phyloP scores from a whole-genome alignment of 2,113 vertebrate genomes.

The Tauraco erythrolophus region DNA sequence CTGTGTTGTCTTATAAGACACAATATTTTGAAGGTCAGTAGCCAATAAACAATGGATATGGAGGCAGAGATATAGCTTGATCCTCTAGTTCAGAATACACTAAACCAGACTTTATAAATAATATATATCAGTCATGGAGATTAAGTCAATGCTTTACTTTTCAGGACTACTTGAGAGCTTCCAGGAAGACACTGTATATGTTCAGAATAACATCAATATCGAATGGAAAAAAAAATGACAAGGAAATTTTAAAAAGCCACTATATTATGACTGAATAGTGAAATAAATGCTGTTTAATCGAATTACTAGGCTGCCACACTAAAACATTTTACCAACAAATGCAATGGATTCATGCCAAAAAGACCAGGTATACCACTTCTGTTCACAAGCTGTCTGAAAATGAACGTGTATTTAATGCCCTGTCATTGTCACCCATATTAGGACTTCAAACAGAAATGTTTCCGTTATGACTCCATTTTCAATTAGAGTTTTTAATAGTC shows the following conservation, averaged over 20 bases:
- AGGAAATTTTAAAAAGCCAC: not conserved
- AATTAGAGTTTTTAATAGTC: not conserved
- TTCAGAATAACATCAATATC: not conserved
- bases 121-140: not conserved
- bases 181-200: not conserved
- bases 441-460: not conserved
- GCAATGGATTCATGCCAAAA: not conserved
- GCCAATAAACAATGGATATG: not conserved
- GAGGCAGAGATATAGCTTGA: not conserved
- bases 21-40: conserved; percentile 26
- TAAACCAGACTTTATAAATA: not conserved
- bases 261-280: not conserved
- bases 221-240: not conserved
- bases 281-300: not conserved
- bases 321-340: not conserved
- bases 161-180: not conserved
- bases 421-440: not conserved
- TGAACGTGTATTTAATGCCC: not conserved
- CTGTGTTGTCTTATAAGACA: not conserved
- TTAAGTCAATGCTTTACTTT: not conserved
- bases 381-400: not conserved
- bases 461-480: not conserved
- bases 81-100: not conserved
- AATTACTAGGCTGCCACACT: not conserved
- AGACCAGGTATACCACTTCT: not conserved